These are phyloP conservation scores for Ooceraea biroi DNA, from an alignment of 1,140 invertebrate species.

Conservation along the genomic window DNA sequence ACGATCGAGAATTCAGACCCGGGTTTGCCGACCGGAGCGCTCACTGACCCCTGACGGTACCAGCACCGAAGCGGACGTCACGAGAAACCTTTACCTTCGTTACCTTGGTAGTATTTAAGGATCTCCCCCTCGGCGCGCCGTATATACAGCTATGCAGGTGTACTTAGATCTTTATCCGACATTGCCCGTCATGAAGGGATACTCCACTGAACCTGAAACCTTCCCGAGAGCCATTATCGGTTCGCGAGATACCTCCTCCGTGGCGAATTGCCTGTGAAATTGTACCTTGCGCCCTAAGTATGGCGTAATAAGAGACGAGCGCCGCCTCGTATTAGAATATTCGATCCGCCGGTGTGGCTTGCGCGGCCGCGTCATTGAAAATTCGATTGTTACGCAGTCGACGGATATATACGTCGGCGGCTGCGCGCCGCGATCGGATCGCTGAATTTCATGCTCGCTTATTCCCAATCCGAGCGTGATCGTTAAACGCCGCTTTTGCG, in stretches of 20 bases:
- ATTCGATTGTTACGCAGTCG: conserved; percentile 41
- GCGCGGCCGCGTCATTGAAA: conserved; percentile 35
- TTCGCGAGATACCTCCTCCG: conserved; percentile 64
- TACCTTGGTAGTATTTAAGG: conserved; percentile 78
- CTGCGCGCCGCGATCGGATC: conserved; percentile 4
- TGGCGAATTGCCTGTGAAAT: conserved; percentile 71
- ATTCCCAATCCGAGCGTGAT: conserved; percentile 18
- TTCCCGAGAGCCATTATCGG: conserved; percentile 72
- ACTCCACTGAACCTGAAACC: conserved; percentile 76
- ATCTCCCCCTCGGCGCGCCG: conserved; percentile 74
- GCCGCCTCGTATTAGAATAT: conserved; percentile 47
- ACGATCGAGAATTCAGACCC: conserved; percentile 75
- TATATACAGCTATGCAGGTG: conserved; percentile 72
- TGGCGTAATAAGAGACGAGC: conserved; percentile 65
- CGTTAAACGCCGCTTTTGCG: conserved; percentile 39
- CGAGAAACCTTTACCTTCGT: conserved; percentile 78
- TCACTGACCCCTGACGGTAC: conserved; percentile 79
- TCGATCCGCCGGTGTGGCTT: not conserved
- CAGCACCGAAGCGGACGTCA: conserved; percentile 73
- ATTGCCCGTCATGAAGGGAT: conserved; percentile 70
- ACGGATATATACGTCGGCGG: too few relatives aligned
- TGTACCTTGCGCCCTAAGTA: conserved; percentile 57
- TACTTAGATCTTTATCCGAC: conserved; percentile 78
- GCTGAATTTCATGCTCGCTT: conserved; percentile 27
- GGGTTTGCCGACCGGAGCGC: conserved; percentile 77